These are phyloP conservation scores for Enteromius unitaeniatus DNA, from an alignment of 2,797 vertebrate genomes.

Conservation along the genomic window DNA sequence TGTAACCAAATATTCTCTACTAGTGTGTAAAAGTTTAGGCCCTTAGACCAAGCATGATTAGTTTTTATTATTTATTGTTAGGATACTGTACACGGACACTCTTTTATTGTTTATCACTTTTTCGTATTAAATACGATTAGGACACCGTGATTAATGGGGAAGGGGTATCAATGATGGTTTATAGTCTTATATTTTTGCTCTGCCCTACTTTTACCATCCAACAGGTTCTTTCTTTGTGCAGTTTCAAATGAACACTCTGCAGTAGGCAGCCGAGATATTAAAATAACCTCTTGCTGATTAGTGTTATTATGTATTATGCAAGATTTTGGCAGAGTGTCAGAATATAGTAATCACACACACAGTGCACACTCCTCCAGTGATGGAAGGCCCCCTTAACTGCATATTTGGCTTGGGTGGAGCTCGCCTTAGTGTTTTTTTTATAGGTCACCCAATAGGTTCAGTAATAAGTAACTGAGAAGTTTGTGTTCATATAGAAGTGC, in stretches of 20 bases:
- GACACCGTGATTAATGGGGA: background rate
- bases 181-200: background rate
- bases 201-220: background rate
- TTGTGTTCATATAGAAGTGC: constrained; percentile 20
- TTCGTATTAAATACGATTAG: background rate
- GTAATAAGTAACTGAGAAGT: constrained; percentile 34
- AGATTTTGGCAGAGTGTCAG: background rate
- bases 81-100: background rate
- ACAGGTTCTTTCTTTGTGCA: background rate
- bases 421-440: constrained; percentile 5
- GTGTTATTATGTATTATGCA: constrained; percentile 21
- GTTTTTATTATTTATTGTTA: background rate
- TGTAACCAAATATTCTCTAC: background rate
- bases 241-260: background rate
- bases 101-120: background rate
- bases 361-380: constrained; percentile 6
- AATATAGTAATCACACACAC: constrained; percentile 12
- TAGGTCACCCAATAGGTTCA: constrained; percentile 23
- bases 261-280: background rate
- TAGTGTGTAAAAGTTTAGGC: background rate
- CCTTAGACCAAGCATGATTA: background rate
- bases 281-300: constrained; percentile 29
- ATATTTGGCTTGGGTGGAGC: constrained; percentile 44
- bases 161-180: background rate
- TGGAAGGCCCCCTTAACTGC: constrained; percentile 21